These are phyloP conservation scores for Tretioscincus oriximinensis DNA, from an alignment of 2,113 vertebrate species.

Conservation along the genomic window DNA sequence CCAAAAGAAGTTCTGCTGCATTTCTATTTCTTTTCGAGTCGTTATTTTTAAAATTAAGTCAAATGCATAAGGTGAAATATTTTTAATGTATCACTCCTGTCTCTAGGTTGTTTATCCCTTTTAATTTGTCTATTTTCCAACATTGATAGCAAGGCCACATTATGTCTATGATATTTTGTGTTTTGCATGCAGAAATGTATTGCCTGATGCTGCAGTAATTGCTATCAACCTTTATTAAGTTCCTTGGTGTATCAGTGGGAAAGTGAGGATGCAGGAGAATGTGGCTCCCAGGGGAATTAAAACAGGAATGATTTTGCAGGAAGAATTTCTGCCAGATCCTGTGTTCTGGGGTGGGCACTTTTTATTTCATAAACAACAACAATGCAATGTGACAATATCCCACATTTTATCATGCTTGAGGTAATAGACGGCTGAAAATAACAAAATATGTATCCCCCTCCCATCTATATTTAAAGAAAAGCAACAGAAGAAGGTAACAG, in stretches of 20 bases:
- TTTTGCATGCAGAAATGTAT: background rate
- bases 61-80: too few relatives aligned
- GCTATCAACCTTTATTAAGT: background rate
- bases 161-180: too few relatives aligned
- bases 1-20: too few relatives aligned
- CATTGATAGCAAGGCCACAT: too few relatives aligned
- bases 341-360: conserved; percentile 36
- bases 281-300: conserved; percentile 26
- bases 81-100: too few relatives aligned
- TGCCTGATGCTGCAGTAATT: background rate
- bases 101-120: too few relatives aligned
- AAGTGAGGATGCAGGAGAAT: background rate
- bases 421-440: conserved; percentile 22
- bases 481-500: conserved; percentile 2
- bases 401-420: conserved; percentile 34
- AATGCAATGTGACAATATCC: conserved; percentile 25
- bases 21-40: too few relatives aligned
- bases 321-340: conserved; percentile 27
- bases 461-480: conserved; percentile 11
- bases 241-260: background rate
- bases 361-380: conserved; percentile 23
- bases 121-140: too few relatives aligned
- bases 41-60: too few relatives aligned
- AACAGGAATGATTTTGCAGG: background rate
- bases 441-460: conserved; percentile 11